Percentiles rank a stretch among this genome's conserved stretches.
Conservation (phyloP, 2,888 invertebrate genomes). For the Plebejus argus region DNA sequence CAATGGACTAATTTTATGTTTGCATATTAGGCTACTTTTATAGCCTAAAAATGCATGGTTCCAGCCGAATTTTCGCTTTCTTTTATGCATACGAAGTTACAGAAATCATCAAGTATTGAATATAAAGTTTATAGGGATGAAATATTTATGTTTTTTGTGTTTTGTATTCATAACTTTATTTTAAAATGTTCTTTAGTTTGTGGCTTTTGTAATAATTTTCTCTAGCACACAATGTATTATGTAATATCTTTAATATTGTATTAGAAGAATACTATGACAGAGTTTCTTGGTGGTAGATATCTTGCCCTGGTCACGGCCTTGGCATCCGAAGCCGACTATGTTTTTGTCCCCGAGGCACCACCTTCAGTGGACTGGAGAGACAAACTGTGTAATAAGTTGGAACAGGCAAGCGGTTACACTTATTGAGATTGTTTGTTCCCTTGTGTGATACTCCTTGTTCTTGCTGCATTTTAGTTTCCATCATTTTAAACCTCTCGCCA, state of each 20-base stretch:
- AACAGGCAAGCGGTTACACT: slow-evolving; percentile 86
- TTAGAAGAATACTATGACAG: slow-evolving; percentile 44
- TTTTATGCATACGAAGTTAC: not conserved
- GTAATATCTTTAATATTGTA: not conserved
- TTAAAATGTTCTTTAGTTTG: too few relatives aligned
- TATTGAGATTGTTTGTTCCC: slow-evolving; percentile 42
- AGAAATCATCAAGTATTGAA: too few relatives aligned
- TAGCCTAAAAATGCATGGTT: not conserved
- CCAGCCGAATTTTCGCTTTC: not conserved
- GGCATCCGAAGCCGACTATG: slow-evolving; percentile 98
- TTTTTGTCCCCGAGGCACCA: slow-evolving; percentile 98
- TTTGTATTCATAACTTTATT: not conserved
- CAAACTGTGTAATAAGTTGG: slow-evolving; percentile 96
- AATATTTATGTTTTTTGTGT: not conserved
- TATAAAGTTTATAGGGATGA: too few relatives aligned
- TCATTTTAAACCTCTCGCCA: not conserved
- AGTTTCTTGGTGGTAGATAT: slow-evolving; percentile 87
- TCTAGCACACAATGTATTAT: not conserved
- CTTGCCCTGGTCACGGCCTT: slow-evolving; percentile 97
- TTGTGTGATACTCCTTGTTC: slow-evolving; percentile 37
- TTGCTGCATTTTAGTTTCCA: slow-evolving; percentile 41
- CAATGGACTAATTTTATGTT: too few relatives aligned
- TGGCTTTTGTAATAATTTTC: too few relatives aligned
- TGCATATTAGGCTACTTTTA: not conserved
- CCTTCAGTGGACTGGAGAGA: slow-evolving; percentile 96